A percentile compares a stretch with the other conserved stretches of the same genome.
Conservation (phyloP, 2,888 invertebrate species). For the Yponomeuta evonymella region DNA sequence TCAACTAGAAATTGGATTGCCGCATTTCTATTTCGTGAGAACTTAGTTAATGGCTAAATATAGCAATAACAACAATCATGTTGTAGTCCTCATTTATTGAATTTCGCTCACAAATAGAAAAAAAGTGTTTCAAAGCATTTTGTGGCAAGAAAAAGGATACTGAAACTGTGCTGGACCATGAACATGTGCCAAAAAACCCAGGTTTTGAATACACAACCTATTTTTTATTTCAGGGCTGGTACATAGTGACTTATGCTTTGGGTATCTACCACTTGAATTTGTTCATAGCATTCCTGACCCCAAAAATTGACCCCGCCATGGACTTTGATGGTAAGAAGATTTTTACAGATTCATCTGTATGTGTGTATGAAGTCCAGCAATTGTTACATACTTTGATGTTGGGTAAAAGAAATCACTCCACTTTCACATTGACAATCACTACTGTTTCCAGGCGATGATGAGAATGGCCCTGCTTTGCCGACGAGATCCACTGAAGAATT, state of each 20-base stretch:
- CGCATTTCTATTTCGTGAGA: not conserved
- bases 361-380: too few relatives aligned
- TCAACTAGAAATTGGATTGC: not conserved
- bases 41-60: not conserved
- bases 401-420: not conserved
- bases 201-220: not conserved
- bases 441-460: constrained; percentile 74
- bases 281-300: constrained; percentile 99
- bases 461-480: constrained; percentile 93
- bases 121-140: too few relatives aligned
- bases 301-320: constrained; percentile 98
- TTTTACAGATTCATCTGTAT: not conserved
- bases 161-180: too few relatives aligned
- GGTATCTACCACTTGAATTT: constrained; percentile 99
- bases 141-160: too few relatives aligned
- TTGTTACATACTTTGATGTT: not conserved
- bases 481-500: constrained; percentile 98
- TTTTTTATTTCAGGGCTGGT: constrained; percentile 91
- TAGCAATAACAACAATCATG: not conserved
- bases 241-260: constrained; percentile 98
- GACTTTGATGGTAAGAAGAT: constrained; percentile 88
- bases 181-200: too few relatives aligned
- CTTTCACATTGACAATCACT: not conserved
- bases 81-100: not conserved
- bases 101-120: too few relatives aligned